Base-by-base conservation (phyloP, 2,113 vertebrate species). In the Microtus montanus region DNA sequence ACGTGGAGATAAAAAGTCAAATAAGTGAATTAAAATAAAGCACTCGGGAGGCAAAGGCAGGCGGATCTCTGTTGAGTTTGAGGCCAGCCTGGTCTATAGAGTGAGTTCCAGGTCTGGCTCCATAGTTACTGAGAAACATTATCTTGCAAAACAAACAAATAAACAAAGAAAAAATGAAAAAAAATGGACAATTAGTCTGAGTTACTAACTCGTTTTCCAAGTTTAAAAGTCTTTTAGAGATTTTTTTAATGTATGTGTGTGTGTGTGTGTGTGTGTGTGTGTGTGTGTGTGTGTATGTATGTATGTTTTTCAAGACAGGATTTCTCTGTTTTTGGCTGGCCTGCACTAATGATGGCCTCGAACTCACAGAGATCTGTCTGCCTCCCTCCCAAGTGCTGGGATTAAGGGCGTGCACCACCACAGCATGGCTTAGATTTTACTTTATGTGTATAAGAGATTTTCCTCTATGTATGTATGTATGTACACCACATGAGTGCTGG, bases 21-120 rank as follows among this genome's bases (percentile, higher is more conserved):
- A 64, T 61, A 84, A 61, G 28, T 80, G 35, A 96, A 94, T 89
- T 96, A 96, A 87, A 94, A 83, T 91, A 58, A 58, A 58, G 58
- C 58, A 58, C 58, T 58, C 19, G 6, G 19, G 58, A 58, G 58
- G 58, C 58, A 58, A 5, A 58, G 58, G 6, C 58, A 58, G 19
- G 58, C 6, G 6, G 19, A 20, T 58, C 58, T 58, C 19, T 20
- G 19, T 58, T 58, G 58, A 58, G 54, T 58, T 20, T 58, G 54
- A 58, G 54, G 54, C 19, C 54, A 58, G 54, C 54, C 54, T 58
- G 19, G 54, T 58, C 54, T 58, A 58, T 20, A 58, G 54, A 58
- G 17, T 58, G 54, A 58, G 19, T 58, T 58, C 54, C 54, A 20
- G 54, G 54, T 20, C 54, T 58, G 19, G 58, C 19, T 58, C 58